Conservation (phyloP, 2,113 vertebrate genomes). For the Rutilus rutilus region DNA sequence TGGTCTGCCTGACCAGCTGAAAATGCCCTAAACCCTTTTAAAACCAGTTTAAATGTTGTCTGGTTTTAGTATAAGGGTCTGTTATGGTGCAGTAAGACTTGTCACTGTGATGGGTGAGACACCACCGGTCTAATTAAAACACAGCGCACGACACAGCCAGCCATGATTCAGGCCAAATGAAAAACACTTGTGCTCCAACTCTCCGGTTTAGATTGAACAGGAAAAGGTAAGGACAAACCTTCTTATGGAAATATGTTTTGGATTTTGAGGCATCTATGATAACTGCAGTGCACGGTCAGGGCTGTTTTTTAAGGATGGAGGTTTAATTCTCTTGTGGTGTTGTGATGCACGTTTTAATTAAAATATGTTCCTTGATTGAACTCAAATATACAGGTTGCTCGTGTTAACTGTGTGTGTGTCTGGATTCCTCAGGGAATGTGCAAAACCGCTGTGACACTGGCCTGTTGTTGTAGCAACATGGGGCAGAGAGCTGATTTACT, state of each 20-base stretch:
- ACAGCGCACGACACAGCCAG: constrained; percentile 34
- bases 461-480: constrained; percentile 25
- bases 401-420: not conserved
- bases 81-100: constrained; percentile 10
- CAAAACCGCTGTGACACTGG: not conserved
- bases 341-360: not conserved
- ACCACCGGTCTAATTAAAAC: constrained; percentile 42
- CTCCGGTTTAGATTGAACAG: not conserved
- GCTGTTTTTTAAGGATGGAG: not conserved
- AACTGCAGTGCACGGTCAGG: not conserved
- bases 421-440: constrained; percentile 19
- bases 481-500: constrained; percentile 13
- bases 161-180: constrained; percentile 38
- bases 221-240: not conserved
- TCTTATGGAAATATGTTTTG: not conserved
- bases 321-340: not conserved
- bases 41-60: not conserved
- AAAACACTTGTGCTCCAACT: constrained; percentile 9
- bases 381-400: not conserved
- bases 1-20: not conserved
- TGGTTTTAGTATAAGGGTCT: not conserved
- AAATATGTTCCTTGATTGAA: not conserved
- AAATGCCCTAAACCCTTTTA: not conserved
- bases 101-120: not conserved
- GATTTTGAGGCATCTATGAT: not conserved